phyloP scores from a whole-genome alignment of 2,888 invertebrate species.

The Cheilosia scutellata region DNA sequence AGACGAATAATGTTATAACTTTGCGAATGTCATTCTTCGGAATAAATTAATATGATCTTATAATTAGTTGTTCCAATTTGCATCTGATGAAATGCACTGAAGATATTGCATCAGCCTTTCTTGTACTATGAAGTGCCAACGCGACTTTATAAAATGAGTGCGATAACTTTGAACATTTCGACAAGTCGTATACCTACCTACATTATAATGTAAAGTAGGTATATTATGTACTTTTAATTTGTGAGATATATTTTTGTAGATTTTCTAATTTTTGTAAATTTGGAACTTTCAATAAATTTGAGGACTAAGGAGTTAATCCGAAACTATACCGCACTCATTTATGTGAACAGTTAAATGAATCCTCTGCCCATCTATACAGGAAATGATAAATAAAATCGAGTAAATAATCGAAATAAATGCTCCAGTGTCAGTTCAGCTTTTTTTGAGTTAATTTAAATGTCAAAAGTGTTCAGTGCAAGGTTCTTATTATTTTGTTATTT shows the following conservation, averaged over 20 bases:
- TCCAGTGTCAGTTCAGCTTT: not conserved
- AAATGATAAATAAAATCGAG: not conserved
- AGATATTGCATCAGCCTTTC: constrained; percentile 83
- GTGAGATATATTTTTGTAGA: not conserved
- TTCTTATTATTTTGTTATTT: not conserved
- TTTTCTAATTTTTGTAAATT: not conserved
- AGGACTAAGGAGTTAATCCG: not conserved
- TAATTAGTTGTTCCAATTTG: constrained; percentile 9
- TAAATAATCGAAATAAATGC: not conserved
- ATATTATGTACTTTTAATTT: not conserved
- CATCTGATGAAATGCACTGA: constrained; percentile 80
- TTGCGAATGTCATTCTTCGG: not conserved
- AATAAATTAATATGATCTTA: constrained; percentile 26
- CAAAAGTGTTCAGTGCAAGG: constrained; percentile 13
- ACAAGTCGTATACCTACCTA: not conserved
- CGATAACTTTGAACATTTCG: not conserved
- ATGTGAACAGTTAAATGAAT: not conserved
- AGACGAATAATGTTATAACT: not conserved
- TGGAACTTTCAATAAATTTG: not conserved
- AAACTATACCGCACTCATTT: no score
- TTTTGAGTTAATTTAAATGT: not conserved
- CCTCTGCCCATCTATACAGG: not conserved
- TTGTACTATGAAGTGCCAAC: constrained; percentile 27
- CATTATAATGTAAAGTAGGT: not conserved
- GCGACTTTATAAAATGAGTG: constrained; percentile 6